These are phyloP conservation scores for Hirtodrosophila trivittata DNA, from an alignment of 2,888 invertebrate species.

Conservation along the genomic window DNA sequence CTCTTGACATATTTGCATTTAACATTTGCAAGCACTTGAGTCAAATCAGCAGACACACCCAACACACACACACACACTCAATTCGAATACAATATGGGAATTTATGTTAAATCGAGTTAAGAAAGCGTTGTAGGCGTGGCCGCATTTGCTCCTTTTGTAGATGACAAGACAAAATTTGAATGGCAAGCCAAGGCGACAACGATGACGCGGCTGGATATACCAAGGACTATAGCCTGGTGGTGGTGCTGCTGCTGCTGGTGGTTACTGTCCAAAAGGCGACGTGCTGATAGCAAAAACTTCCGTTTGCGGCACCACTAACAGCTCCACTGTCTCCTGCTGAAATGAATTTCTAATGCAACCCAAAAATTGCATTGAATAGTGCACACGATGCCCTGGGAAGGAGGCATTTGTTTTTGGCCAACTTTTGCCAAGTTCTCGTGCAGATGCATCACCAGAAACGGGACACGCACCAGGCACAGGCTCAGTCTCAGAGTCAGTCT, in stretches of 20 bases:
- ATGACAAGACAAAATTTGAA: constrained; percentile 56
- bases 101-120: constrained; percentile 59
- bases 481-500: constrained; percentile 2
- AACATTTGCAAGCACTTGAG: constrained; percentile 22
- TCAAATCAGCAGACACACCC: constrained; percentile 16
- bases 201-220: constrained; percentile 28
- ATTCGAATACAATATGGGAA: constrained; percentile 31
- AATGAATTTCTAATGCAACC: constrained; percentile 72
- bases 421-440: constrained; percentile 53
- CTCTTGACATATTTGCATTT: constrained; percentile 25
- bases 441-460: constrained; percentile 45
- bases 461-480: constrained; percentile 51
- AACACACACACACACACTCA: neutral
- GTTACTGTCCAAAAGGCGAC: constrained; percentile 27
- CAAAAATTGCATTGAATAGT: constrained; percentile 68
- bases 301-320: constrained; percentile 36
- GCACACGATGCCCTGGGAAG: constrained; percentile 44
- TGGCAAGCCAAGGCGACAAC: constrained; percentile 36
- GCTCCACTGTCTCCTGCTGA: constrained; percentile 11
- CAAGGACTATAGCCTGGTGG: neutral
- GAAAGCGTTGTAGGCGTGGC: constrained; percentile 37
- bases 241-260: neutral
- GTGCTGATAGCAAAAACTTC: constrained; percentile 51
- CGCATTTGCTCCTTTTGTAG: constrained; percentile 25
- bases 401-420: constrained; percentile 64